These are phyloP conservation scores for Drosophila borealis DNA, from an alignment of 2,888 invertebrate genomes.

Conservation along the genomic window DNA sequence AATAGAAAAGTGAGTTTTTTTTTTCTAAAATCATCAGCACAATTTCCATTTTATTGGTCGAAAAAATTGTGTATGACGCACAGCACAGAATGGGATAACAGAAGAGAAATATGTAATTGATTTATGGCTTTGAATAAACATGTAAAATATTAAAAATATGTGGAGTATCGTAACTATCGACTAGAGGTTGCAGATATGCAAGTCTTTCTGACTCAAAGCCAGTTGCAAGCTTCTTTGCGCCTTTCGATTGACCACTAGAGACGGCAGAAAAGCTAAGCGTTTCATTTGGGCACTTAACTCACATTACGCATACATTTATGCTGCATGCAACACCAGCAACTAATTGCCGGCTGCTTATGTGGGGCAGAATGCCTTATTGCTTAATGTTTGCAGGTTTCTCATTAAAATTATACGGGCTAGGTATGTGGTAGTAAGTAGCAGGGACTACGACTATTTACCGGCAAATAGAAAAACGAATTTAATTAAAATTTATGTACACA, in stretches of 20 bases:
- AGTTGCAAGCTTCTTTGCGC: not conserved
- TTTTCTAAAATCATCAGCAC: not conserved
- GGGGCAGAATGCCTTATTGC: conserved; percentile 47
- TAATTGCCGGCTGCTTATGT: conserved; percentile 57
- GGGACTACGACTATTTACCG: conserved; percentile 46
- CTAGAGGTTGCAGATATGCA: not conserved
- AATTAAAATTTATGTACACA: conserved; percentile 73
- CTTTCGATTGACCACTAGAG: conserved; percentile 28
- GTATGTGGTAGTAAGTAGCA: conserved; percentile 14
- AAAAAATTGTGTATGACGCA: not conserved
- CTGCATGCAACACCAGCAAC: conserved; percentile 31
- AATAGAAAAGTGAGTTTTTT: not conserved
- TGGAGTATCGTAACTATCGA: too few relatives aligned
- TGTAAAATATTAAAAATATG: too few relatives aligned
- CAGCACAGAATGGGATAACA: too few relatives aligned
- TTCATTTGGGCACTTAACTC: conserved; percentile 34
- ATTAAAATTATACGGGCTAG: conserved; percentile 65
- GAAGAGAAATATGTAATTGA: too few relatives aligned
- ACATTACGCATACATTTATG: conserved; percentile 42
- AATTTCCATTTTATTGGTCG: not conserved
- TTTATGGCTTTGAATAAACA: too few relatives aligned
- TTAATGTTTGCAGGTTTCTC: conserved; percentile 57
- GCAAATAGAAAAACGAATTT: conserved; percentile 73
- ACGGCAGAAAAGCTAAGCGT: conserved; percentile 5
- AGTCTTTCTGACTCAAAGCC: too few relatives aligned